Evolutionary conservation across 2,888 invertebrate genomes (phyloP), one percentile per base, ranked within the genome.

Genomic region (Tenthredo notha): DNA sequence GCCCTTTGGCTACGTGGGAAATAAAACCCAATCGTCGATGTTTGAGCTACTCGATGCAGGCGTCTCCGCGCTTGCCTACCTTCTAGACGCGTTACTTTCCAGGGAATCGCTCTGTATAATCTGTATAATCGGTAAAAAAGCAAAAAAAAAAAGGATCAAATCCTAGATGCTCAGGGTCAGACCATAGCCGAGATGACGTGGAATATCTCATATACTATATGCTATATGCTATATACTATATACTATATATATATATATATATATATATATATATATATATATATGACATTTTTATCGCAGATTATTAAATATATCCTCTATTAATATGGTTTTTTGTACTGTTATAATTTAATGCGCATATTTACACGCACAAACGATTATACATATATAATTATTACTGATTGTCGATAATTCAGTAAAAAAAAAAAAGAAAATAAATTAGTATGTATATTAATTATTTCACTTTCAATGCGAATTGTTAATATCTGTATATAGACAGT

Each of bases 401-500:
- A 54, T 54, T 33, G 9, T 54, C 74, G 43, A 25, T 21, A 40
- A 75, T 43, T 37, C 33, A 33, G n/a, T 37, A 70, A 70, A 70
- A 6, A 70, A 37, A 33, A 0, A 33, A 33, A 33, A 33, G 1
- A 33, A 33, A 33, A 33, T 4, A 33, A 70, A 29, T 65, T 18
- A 33, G 70, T n/a, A 18, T 33, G 37, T 61, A 70, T 70, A 70
- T 33, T 84, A 21, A 54, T 78, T 75, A 29, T 74, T 74, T 72
- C 40, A 54, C 43, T 77, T 77, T 33, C 54, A 33, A 77, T 50
- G 43, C 43, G 85, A 80, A 83, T 84, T 88, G 87, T 88, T 86
- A 87, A 86, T 90, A 90, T 90, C 90, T 90, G 89, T 90, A 90
- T 86, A 91, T 90, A 91, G 90, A 89, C 87, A 89, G 89, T 90